Percentiles rank a stretch among this genome's conserved stretches.
These are phyloP conservation scores for Alexandromys oeconomus DNA, from an alignment of 2,797 vertebrate genomes.

Conservation along the genomic window DNA sequence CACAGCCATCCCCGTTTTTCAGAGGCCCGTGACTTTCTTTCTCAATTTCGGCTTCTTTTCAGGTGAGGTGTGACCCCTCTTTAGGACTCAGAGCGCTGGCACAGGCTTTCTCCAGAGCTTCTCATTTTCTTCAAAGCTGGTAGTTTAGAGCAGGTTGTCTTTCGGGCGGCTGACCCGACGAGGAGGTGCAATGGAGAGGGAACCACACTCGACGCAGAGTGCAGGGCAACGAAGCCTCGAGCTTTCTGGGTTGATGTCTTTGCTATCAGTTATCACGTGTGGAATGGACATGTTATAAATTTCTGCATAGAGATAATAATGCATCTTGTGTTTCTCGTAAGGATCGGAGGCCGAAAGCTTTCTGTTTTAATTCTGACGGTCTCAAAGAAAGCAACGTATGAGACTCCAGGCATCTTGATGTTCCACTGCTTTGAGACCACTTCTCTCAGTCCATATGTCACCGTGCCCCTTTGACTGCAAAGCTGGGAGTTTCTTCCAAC, in stretches of 20 bases:
- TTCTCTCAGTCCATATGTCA: not conserved
- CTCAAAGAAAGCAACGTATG: not conserved
- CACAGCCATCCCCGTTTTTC: not conserved
- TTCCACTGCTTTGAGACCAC: not conserved
- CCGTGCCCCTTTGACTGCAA: not conserved
- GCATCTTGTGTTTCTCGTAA: not conserved
- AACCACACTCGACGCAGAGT: not conserved
- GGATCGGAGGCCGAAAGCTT: not conserved
- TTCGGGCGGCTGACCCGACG: not conserved
- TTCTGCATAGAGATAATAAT: not conserved
- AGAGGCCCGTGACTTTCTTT: slow-evolving; percentile 14
- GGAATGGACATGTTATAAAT: not conserved
- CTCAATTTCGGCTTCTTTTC: slow-evolving; percentile 38
- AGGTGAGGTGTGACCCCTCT: slow-evolving; percentile 33
- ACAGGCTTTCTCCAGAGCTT: slow-evolving; percentile 22
- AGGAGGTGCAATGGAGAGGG: slow-evolving; percentile 4
- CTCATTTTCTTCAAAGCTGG: slow-evolving; percentile 36
- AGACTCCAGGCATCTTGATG: not conserved
- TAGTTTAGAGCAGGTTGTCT: not conserved
- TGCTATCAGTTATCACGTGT: slow-evolving; percentile 3
- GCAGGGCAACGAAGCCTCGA: slow-evolving; percentile 30
- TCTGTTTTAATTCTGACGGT: not conserved
- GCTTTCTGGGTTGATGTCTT: slow-evolving; percentile 38
- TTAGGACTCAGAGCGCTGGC: not conserved
- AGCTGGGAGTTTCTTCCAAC: slow-evolving; percentile 49